phyloP scores from a whole-genome alignment of 2,113 vertebrate species.

The Rhinogobius similis region DNA sequence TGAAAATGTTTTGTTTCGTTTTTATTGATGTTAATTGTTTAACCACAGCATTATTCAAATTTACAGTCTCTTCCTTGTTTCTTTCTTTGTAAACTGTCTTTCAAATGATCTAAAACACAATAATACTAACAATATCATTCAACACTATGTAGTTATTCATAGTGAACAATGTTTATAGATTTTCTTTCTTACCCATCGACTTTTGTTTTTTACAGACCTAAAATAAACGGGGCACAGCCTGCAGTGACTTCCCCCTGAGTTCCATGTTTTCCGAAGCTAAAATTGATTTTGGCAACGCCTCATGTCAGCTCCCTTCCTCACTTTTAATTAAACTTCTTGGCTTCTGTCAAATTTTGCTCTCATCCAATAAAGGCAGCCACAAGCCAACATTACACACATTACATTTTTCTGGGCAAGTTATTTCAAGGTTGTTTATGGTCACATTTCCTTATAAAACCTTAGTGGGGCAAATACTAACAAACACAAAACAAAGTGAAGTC shows the following conservation, averaged over 20 bases:
- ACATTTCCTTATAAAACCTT: conserved; percentile 9
- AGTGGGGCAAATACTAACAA: not conserved
- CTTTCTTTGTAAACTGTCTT: too few relatives aligned
- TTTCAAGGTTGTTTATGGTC: conserved; percentile 4
- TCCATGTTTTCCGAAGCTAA: conserved; percentile 2
- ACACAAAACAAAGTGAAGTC: conserved; percentile 36
- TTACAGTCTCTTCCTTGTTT: too few relatives aligned
- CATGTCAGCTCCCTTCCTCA: not conserved
- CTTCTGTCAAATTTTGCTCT: not conserved
- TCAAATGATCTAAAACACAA: too few relatives aligned
- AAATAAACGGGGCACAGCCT: conserved; percentile 1
- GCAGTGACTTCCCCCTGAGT: not conserved
- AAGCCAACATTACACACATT: not conserved
- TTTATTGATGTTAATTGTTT: not conserved
- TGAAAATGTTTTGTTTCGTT: not conserved
- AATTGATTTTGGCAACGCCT: conserved; percentile 1
- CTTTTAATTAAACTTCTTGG: conserved; percentile 9
- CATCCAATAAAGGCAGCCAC: not conserved
- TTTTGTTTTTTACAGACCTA: not conserved
- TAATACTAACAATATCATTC: too few relatives aligned
- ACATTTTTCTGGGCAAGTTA: conserved; percentile 1
- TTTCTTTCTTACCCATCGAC: not conserved
- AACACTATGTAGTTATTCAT: too few relatives aligned
- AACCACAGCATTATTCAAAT: too few relatives aligned
- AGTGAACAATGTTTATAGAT: not conserved